Evolutionary conservation across 2,888 invertebrate species (phyloP).

Genomic region (Sisyra terminalis): DNA sequence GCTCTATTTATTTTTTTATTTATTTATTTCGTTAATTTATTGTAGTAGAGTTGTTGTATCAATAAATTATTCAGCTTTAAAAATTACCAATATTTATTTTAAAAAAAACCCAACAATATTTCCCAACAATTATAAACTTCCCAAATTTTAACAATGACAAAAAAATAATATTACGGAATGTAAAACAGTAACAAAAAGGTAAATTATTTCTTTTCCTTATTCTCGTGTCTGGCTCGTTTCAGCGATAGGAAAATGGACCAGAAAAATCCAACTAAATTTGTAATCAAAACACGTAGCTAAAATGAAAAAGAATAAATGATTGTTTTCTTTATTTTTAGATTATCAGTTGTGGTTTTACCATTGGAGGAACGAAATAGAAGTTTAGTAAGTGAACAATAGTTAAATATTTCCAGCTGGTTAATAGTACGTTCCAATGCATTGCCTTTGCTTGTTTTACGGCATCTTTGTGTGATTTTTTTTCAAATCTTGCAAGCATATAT

Average conservation of each 20-base stretch:
- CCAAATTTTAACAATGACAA: background rate
- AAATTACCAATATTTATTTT: no score
- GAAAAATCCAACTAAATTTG: constrained; percentile 60
- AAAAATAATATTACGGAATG: background rate
- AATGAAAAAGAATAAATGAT: constrained; percentile 20
- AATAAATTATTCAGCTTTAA: no score
- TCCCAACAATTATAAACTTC: background rate
- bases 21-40: no score
- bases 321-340: background rate
- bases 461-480: constrained; percentile 52
- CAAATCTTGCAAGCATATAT: constrained; percentile 56
- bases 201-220: background rate
- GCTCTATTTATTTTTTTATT: no score
- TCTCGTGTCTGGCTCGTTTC: constrained; percentile 36
- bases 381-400: constrained; percentile 60
- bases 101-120: background rate
- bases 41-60: no score
- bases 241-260: constrained; percentile 63
- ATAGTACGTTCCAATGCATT: constrained; percentile 46
- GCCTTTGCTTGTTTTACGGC: constrained; percentile 44
- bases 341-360: no score
- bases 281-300: constrained; percentile 56
- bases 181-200: background rate
- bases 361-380: constrained; percentile 56
- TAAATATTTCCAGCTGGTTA: constrained; percentile 62